Evolutionary conservation across 2,888 invertebrate genomes (phyloP).

Genomic region (Folsomia candida): DNA sequence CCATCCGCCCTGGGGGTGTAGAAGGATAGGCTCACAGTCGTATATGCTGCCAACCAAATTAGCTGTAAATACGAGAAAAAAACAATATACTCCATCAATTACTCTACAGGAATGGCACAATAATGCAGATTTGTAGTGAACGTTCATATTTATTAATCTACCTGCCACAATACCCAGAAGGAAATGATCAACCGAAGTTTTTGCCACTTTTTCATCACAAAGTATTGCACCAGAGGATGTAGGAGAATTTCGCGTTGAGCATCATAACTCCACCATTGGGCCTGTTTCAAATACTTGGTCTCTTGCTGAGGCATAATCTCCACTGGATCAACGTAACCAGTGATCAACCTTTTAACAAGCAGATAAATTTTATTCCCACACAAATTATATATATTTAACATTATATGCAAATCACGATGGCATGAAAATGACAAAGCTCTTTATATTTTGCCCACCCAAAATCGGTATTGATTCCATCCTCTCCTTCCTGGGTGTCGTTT

Average conservation of each 20-base stretch:
- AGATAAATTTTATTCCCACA: neutral
- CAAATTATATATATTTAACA: slow-evolving; percentile 3
- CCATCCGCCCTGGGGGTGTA: slow-evolving; percentile 23
- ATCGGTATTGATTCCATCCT: slow-evolving; percentile 28
- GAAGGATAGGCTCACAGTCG: slow-evolving; percentile 16
- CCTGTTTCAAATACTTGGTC: slow-evolving; percentile 31
- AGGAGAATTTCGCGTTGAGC: slow-evolving; percentile 32
- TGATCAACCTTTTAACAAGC: slow-evolving; percentile 22
- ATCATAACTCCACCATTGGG: slow-evolving; percentile 31
- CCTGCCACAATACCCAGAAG: slow-evolving; percentile 32
- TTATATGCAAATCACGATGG: no score
- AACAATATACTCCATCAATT: neutral
- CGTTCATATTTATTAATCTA: slow-evolving; percentile 1
- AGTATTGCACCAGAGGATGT: slow-evolving; percentile 33
- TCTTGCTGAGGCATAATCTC: slow-evolving; percentile 25
- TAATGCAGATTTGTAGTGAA: neutral
- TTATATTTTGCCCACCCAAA: slow-evolving; percentile 25
- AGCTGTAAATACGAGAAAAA: slow-evolving; percentile 19
- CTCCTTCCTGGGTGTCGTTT: slow-evolving; percentile 13
- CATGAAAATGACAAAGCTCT: no score
- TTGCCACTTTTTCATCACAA: slow-evolving; percentile 32
- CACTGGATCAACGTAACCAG: slow-evolving; percentile 31
- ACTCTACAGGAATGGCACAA: neutral
- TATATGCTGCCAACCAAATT: slow-evolving; percentile 33
- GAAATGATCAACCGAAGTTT: slow-evolving; percentile 28